Evolutionary conservation across 2,888 invertebrate species (phyloP).

Genomic region (Epirrhoe alternata): DNA sequence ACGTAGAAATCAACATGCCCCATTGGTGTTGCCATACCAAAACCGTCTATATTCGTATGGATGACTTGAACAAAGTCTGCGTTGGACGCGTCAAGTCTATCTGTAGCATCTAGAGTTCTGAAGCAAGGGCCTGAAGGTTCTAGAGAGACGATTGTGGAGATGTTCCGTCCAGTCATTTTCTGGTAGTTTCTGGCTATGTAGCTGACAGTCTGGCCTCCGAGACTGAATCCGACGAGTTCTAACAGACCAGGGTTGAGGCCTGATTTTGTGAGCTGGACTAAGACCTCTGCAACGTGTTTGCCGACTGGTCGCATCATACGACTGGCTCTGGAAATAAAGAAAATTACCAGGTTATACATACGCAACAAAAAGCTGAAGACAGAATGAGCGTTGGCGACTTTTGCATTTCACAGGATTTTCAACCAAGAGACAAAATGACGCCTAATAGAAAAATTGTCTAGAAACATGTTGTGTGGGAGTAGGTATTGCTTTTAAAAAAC

Average conservation of each 20-base stretch:
- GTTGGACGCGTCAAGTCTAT: conserved; percentile 66
- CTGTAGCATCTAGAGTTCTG: conserved; percentile 57
- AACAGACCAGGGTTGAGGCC: conserved; percentile 69
- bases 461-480: too few species aligned
- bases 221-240: conserved; percentile 75
- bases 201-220: conserved; percentile 75
- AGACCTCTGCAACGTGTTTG: conserved; percentile 71
- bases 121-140: conserved; percentile 80
- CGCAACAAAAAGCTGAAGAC: too few species aligned
- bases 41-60: conserved; percentile 79
- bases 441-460: too few species aligned
- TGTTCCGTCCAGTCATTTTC: conserved; percentile 63
- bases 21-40: conserved; percentile 75
- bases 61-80: conserved; percentile 77
- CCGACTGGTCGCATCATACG: conserved; percentile 81
- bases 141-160: conserved; percentile 71
- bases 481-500: too few species aligned
- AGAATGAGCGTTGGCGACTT: too few species aligned
- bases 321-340: conserved; percentile 61
- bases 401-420: too few species aligned
- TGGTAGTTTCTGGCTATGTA: conserved; percentile 73
- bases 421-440: too few species aligned
- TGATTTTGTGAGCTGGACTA: conserved; percentile 61
- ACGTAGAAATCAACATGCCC: conserved; percentile 77
- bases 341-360: neutral